phyloP scores from a whole-genome alignment of 2,888 invertebrate genomes.

The Pseudeuparius sepicola region DNA sequence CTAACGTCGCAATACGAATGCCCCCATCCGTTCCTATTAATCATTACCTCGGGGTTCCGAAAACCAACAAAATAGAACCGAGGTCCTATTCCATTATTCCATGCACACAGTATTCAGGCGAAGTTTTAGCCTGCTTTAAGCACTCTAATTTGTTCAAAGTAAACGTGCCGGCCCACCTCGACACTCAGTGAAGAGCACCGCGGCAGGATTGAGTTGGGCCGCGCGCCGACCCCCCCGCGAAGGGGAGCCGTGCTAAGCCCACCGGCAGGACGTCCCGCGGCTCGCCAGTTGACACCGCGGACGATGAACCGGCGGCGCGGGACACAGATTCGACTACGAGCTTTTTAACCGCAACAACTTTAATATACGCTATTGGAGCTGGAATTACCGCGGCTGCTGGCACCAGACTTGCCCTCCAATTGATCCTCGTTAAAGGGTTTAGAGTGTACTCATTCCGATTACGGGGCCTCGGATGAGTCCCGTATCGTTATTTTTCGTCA shows the following conservation, averaged over 20 bases:
- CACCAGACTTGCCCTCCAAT: constrained; percentile 61
- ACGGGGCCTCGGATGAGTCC: constrained; percentile 39
- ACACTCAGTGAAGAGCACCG: constrained; percentile 39
- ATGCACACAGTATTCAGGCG: constrained; percentile 44
- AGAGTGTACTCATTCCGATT: constrained; percentile 21
- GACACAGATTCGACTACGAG: constrained; percentile 37
- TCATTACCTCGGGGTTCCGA: constrained; percentile 32
- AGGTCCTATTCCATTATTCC: constrained; percentile 55
- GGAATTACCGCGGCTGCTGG: constrained; percentile 40
- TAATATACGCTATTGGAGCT: constrained; percentile 55
- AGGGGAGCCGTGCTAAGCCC: too few relatives aligned
- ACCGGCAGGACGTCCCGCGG: constrained; percentile 31
- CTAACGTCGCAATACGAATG: constrained; percentile 48
- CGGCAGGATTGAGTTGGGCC: constrained; percentile 33
- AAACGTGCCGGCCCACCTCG: constrained; percentile 44
- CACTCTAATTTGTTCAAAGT: constrained; percentile 60
- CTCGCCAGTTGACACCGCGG: constrained; percentile 19
- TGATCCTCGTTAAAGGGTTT: constrained; percentile 39
- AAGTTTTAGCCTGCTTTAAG: constrained; percentile 48
- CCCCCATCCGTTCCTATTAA: constrained; percentile 37
- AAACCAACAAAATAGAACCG: constrained; percentile 55
- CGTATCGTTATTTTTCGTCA: constrained; percentile 57
- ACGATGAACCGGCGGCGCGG: constrained; percentile 34
- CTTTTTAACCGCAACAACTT: constrained; percentile 54
- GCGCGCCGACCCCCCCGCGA: constrained; percentile 22